phyloP scores from a whole-genome alignment of 2,797 vertebrate genomes.

The Centropyge bicolor region DNA sequence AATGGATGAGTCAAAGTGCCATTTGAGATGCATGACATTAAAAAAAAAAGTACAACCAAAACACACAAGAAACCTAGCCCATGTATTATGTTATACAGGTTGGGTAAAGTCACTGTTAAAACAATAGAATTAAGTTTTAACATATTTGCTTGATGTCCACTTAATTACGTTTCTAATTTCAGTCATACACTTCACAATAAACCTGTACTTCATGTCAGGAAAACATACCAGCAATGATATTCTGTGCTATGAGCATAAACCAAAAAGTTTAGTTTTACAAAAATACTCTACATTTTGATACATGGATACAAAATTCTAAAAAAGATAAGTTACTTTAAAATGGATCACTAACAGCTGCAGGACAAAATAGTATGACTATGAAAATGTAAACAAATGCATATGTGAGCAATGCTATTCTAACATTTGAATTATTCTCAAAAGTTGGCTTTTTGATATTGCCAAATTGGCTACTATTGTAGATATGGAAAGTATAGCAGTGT shows the following conservation, averaged over 20 bases:
- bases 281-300: conserved; percentile 88
- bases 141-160: conserved; percentile 49
- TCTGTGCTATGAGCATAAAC: conserved; percentile 81
- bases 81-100: conserved; percentile 55
- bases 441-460: conserved; percentile 61
- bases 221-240: conserved; percentile 75
- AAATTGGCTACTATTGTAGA: conserved; percentile 68
- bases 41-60: conserved; percentile 12
- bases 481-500: conserved; percentile 72
- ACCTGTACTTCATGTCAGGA: conserved; percentile 71
- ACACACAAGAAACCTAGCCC: conserved; percentile 35
- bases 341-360: conserved; percentile 78
- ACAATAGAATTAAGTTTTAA: conserved; percentile 48
- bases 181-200: conserved; percentile 63
- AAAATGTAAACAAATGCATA: conserved; percentile 82
- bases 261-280: conserved; percentile 83
- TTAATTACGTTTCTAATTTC: conserved; percentile 54
- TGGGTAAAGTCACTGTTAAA: conserved; percentile 54
- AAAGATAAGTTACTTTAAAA: conserved; percentile 84
- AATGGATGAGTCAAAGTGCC: conserved; percentile 79
- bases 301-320: conserved; percentile 85
- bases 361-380: conserved; percentile 78
- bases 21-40: conserved; percentile 74
- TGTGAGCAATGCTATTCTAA: conserved; percentile 57
- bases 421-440: conserved; percentile 58